Evolutionary conservation across 2,888 invertebrate genomes (phyloP).

Genomic region (Ochropleura plecta): DNA sequence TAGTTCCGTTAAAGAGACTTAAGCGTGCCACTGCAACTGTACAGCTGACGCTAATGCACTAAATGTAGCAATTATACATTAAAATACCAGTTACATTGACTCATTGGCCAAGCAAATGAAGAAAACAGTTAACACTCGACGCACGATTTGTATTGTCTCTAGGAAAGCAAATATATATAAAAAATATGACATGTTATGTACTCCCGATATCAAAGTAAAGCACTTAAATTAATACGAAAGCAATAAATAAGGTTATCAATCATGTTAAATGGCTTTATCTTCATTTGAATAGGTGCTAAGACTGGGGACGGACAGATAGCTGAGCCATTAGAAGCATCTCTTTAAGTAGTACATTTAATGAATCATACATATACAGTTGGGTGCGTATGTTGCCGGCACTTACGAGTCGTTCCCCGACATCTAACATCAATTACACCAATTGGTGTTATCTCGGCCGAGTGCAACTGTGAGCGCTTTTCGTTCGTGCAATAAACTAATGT

Average conservation of each 20-base stretch:
- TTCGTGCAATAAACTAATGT: constrained; percentile 64
- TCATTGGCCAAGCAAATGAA: constrained; percentile 45
- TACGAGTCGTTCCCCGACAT: constrained; percentile 71
- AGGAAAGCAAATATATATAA: constrained; percentile 24
- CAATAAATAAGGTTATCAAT: constrained; percentile 56
- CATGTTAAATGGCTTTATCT: constrained; percentile 59
- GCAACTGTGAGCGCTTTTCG: constrained; percentile 71
- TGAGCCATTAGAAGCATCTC: constrained; percentile 67
- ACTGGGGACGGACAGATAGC: constrained; percentile 46
- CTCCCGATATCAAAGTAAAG: constrained; percentile 34
- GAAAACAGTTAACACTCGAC: constrained; percentile 39
- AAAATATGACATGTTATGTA: constrained; percentile 27
- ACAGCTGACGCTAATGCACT: constrained; percentile 62
- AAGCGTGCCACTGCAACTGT: constrained; percentile 76
- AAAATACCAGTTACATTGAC: constrained; percentile 49
- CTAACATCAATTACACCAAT: constrained; percentile 80
- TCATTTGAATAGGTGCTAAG: constrained; percentile 60
- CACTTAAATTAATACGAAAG: constrained; percentile 41
- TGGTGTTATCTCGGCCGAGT: constrained; percentile 75
- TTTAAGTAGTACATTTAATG: constrained; percentile 72
- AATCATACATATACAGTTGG: constrained; percentile 74
- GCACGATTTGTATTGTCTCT: constrained; percentile 28
- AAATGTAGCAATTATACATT: constrained; percentile 65
- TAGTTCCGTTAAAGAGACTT: constrained; percentile 80
- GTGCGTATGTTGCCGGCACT: constrained; percentile 73